Percentiles rank a stretch among this genome's conserved stretches.
These are phyloP conservation scores for Indicator maculatus DNA, from an alignment of 2,113 vertebrate genomes.

Conservation along the genomic window DNA sequence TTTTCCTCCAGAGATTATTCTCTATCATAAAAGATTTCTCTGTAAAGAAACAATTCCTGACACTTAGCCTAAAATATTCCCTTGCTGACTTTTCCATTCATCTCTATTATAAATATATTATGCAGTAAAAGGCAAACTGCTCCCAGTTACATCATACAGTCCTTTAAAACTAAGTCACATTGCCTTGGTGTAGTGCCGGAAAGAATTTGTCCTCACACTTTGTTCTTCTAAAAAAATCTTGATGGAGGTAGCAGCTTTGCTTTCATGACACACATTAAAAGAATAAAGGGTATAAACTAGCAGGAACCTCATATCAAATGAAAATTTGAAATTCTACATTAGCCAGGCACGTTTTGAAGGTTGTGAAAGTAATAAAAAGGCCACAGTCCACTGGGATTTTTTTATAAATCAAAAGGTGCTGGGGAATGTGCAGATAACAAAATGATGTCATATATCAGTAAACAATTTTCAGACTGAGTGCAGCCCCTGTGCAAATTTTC, in stretches of 20 bases:
- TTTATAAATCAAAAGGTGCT: not conserved
- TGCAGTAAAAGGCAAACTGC: not conserved
- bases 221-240: not conserved
- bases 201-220: conserved; percentile 1
- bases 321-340: not conserved
- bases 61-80: conserved; percentile 24
- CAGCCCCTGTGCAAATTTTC: not conserved
- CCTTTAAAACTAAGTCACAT: not conserved
- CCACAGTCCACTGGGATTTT: not conserved
- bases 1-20: not conserved
- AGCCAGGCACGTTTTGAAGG: not conserved
- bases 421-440: not conserved
- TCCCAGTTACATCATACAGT: conserved; percentile 11
- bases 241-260: not conserved
- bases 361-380: not conserved
- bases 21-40: conserved; percentile 20
- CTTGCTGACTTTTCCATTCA: conserved; percentile 33
- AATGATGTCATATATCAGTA: not conserved
- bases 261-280: not conserved
- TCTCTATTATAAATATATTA: not conserved
- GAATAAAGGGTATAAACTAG: not conserved
- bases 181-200: not conserved
- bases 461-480: not conserved
- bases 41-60: conserved; percentile 31
- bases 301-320: not conserved